These are phyloP conservation scores for Karalla daura DNA, from an alignment of 2,797 vertebrate species.

Conservation along the genomic window DNA sequence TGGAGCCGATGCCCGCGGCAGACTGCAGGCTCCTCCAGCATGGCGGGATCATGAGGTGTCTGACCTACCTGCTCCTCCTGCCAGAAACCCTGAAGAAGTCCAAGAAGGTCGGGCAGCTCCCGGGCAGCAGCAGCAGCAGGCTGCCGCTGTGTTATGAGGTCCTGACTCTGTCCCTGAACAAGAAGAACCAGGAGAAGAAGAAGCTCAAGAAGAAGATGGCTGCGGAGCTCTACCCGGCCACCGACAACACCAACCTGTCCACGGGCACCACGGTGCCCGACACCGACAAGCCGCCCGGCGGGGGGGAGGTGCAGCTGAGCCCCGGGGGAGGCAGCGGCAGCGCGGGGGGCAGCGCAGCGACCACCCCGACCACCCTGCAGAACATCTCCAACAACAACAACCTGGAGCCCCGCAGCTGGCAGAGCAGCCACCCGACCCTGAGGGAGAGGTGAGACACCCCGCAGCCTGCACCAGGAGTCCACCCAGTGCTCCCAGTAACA, in stretches of 20 bases:
- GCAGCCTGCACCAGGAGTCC: too few species aligned
- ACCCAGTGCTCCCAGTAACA: too few species aligned
- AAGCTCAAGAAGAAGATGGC: constrained; percentile 87
- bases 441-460: constrained; percentile 96
- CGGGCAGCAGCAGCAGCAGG: too few species aligned
- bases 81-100: constrained; percentile 94
- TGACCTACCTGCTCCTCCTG: constrained; percentile 93
- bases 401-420: constrained; percentile 90
- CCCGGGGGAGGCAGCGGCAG: constrained; percentile 72
- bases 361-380: constrained; percentile 83
- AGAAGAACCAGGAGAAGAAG: constrained; percentile 57
- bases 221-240: constrained; percentile 90
- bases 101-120: constrained; percentile 84
- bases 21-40: constrained; percentile 88
- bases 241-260: constrained; percentile 84
- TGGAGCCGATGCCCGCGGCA: constrained; percentile 89
- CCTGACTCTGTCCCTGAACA: constrained; percentile 85
- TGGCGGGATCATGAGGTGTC: constrained; percentile 95
- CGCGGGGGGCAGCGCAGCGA: constrained; percentile 76
- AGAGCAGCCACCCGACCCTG: constrained; percentile 92
- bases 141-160: constrained; percentile 88
- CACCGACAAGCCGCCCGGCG: constrained; percentile 85
- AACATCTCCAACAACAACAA: constrained; percentile 96
- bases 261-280: constrained; percentile 81
- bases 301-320: constrained; percentile 84